phyloP scores from a whole-genome alignment of 1,140 invertebrate genomes.

The Trichogramma pretiosum region DNA sequence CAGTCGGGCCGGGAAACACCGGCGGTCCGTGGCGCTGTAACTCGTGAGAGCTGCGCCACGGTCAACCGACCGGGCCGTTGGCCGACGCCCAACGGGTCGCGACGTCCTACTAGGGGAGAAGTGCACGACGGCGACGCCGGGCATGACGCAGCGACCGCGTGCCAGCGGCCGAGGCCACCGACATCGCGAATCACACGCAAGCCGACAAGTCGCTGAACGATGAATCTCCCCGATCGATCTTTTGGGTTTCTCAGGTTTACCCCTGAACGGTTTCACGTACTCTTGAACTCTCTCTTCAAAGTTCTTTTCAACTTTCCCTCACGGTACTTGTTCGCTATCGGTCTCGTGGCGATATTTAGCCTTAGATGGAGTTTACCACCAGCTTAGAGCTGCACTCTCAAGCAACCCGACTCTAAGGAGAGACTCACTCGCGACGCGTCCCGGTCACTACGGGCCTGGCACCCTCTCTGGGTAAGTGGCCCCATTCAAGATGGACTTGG shows the following conservation, averaged over 20 bases:
- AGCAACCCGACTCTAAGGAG: conserved; percentile 73
- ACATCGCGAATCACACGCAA: conserved; percentile 25
- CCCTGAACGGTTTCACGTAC: conserved; percentile 71
- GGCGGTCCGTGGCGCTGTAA: conserved; percentile 8
- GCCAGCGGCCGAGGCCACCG: conserved; percentile 24
- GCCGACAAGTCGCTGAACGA: conserved; percentile 28
- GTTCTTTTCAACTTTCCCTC: conserved; percentile 86
- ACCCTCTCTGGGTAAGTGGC: conserved; percentile 49
- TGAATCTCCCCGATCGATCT: conserved; percentile 51
- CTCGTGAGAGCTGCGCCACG: conserved; percentile 13
- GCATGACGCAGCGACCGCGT: conserved; percentile 30
- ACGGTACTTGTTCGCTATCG: conserved; percentile 84
- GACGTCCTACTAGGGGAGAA: conserved; percentile 46
- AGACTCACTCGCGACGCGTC: conserved; percentile 45
- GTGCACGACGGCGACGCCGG: conserved; percentile 40
- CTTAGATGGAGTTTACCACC: conserved; percentile 80
- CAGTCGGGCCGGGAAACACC: conserved; percentile 19
- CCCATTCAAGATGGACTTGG: conserved; percentile 62
- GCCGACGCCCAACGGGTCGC: conserved; percentile 42
- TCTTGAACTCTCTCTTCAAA: conserved; percentile 84
- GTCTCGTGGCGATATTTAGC: conserved; percentile 76
- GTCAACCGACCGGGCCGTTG: conserved; percentile 30
- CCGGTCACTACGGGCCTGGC: conserved; percentile 32
- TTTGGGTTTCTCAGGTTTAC: conserved; percentile 58
- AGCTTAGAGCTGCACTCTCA: conserved; percentile 76